Percentiles rank a stretch among this genome's conserved stretches.
phyloP scores from a whole-genome alignment of 2,113 vertebrate genomes.

The Mus pahari region DNA sequence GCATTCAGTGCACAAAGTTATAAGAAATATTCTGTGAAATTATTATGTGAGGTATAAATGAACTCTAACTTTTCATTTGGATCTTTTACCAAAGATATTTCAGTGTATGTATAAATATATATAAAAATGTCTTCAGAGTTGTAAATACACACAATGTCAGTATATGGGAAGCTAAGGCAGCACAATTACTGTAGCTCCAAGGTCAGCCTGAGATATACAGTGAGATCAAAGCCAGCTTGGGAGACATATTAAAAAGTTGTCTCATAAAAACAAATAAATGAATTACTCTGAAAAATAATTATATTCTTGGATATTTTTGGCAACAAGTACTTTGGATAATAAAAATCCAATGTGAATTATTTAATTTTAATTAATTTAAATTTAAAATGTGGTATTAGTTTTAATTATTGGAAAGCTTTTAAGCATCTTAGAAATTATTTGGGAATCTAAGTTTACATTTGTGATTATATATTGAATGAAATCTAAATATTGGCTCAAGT shows the following conservation, averaged over 20 bases:
- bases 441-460: not conserved
- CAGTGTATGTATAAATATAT: not conserved
- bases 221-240: not conserved
- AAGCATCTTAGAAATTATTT: not conserved
- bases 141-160: not conserved
- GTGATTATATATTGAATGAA: not conserved
- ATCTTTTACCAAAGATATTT: not conserved
- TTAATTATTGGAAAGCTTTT: conserved; percentile 4
- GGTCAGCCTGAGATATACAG: too few species aligned
- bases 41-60: not conserved
- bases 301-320: not conserved
- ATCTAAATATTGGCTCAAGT: not conserved
- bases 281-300: not conserved
- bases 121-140: not conserved
- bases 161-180: not conserved
- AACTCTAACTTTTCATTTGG: not conserved
- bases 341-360: not conserved
- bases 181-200: not conserved
- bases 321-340: not conserved
- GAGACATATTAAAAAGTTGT: too few species aligned
- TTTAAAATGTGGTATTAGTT: not conserved
- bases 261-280: not conserved
- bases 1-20: not conserved
- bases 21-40: not conserved
- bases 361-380: not conserved